These are phyloP conservation scores for Agrypnus murinus DNA, from an alignment of 2,888 invertebrate genomes.

Conservation along the genomic window DNA sequence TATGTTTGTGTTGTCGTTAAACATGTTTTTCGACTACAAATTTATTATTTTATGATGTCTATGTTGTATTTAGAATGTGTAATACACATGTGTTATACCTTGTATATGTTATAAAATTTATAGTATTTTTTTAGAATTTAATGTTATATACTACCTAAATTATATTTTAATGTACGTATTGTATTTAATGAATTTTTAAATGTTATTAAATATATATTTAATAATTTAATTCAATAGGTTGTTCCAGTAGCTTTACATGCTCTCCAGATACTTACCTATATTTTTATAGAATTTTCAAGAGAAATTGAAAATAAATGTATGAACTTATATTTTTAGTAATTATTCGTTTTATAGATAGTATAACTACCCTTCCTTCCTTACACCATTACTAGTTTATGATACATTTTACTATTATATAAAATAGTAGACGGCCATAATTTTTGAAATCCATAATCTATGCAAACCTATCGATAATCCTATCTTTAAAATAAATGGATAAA, in stretches of 20 bases:
- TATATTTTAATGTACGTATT: slow-evolving; percentile 42
- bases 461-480: too few relatives aligned
- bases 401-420: too few relatives aligned
- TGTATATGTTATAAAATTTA: slow-evolving; percentile 17
- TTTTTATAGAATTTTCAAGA: slow-evolving; percentile 46
- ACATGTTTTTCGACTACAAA: neutral
- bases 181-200: slow-evolving; percentile 32
- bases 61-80: slow-evolving; percentile 32
- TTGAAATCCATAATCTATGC: too few relatives aligned
- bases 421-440: too few relatives aligned
- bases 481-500: too few relatives aligned
- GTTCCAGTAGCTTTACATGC: slow-evolving; percentile 32
- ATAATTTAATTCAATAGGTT: slow-evolving; percentile 15
- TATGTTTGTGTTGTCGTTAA: slow-evolving; percentile 9
- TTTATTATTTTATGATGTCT: slow-evolving; percentile 20
- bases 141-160: slow-evolving; percentile 41
- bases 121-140: slow-evolving; percentile 19
- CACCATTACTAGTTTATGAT: neutral
- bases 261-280: slow-evolving; percentile 32
- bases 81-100: slow-evolving; percentile 14
- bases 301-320: slow-evolving; percentile 65
- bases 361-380: slow-evolving; percentile 57
- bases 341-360: slow-evolving; percentile 65
- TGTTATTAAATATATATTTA: slow-evolving; percentile 35
- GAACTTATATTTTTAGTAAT: slow-evolving; percentile 65